Evolutionary conservation across 1,140 invertebrate genomes (phyloP).

Genomic region (Leptopilina clavipes): DNA sequence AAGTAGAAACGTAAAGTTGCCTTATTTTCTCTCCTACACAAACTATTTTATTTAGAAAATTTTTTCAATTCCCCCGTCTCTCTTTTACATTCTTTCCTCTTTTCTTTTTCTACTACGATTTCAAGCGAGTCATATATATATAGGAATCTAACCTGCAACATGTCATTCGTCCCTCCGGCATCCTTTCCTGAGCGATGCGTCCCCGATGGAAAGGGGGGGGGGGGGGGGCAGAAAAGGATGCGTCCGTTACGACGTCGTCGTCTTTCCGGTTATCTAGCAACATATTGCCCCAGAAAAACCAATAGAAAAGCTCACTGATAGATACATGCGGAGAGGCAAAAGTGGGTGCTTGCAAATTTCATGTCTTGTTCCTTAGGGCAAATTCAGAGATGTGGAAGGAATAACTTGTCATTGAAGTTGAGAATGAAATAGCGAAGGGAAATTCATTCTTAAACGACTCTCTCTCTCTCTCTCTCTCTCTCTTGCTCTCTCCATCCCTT

Average conservation of each 20-base stretch:
- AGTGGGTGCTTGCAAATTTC: slow-evolving; percentile 8
- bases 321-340: slow-evolving; percentile 1
- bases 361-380: not conserved
- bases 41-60: not conserved
- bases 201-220: slow-evolving; percentile 7
- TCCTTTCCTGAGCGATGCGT: slow-evolving; percentile 37
- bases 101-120: not conserved
- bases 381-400: not conserved
- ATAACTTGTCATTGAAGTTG: not conserved
- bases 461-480: not conserved
- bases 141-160: slow-evolving; percentile 9
- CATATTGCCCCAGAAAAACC: slow-evolving; percentile 35
- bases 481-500: too few relatives aligned
- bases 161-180: slow-evolving; percentile 30
- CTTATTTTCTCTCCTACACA: not conserved
- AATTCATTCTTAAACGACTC: slow-evolving; percentile 3
- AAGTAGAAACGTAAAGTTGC: too few relatives aligned
- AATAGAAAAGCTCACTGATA: slow-evolving; percentile 24
- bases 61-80: slow-evolving; percentile 9
- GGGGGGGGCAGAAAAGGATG: slow-evolving; percentile 1
- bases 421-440: slow-evolving; percentile 9
- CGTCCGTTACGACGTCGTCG: slow-evolving; percentile 37
- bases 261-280: slow-evolving; percentile 34
- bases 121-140: not conserved
- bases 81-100: not conserved